Percentiles rank a stretch among this genome's conserved stretches.
These are phyloP conservation scores for Enteromius trimaculatus DNA, from an alignment of 2,797 vertebrate genomes.

Conservation along the genomic window DNA sequence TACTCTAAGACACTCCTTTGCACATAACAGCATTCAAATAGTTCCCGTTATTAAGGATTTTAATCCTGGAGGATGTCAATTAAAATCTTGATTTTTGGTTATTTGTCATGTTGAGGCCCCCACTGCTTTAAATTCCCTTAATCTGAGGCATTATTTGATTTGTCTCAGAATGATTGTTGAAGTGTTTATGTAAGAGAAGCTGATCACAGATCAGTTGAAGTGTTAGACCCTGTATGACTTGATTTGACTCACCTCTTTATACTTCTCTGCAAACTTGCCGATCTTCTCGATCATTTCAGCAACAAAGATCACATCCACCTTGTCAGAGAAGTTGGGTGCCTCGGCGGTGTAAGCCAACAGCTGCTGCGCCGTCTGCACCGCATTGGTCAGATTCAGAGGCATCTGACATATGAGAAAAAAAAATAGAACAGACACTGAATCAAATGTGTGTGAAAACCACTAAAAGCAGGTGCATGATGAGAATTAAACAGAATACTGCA, in stretches of 20 bases:
- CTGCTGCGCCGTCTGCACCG: slow-evolving; percentile 87
- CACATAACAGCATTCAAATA: too few relatives aligned
- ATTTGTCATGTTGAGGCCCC: not conserved
- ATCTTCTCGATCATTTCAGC: slow-evolving; percentile 99
- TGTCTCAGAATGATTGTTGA: not conserved
- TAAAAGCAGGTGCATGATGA: not conserved
- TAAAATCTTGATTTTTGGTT: too few relatives aligned
- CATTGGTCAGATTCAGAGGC: slow-evolving; percentile 94
- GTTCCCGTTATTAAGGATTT: too few relatives aligned
- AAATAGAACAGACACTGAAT: not conserved
- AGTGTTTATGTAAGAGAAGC: not conserved
- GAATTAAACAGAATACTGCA: not conserved
- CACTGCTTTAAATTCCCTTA: not conserved
- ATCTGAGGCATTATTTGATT: not conserved
- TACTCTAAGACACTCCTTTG: too few relatives aligned
- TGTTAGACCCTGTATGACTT: too few relatives aligned
- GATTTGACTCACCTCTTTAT: slow-evolving; percentile 87
- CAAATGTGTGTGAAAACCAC: not conserved
- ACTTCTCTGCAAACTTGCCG: slow-evolving; percentile 92
- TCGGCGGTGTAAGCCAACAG: slow-evolving; percentile 91
- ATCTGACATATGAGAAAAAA: slow-evolving; percentile 76
- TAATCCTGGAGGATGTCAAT: too few relatives aligned
- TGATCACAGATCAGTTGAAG: not conserved
- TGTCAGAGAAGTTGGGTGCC: slow-evolving; percentile 96
- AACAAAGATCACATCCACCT: slow-evolving; percentile 98